Conservation (phyloP, 2,797 vertebrate species). For the Orestias chungarensis region DNA sequence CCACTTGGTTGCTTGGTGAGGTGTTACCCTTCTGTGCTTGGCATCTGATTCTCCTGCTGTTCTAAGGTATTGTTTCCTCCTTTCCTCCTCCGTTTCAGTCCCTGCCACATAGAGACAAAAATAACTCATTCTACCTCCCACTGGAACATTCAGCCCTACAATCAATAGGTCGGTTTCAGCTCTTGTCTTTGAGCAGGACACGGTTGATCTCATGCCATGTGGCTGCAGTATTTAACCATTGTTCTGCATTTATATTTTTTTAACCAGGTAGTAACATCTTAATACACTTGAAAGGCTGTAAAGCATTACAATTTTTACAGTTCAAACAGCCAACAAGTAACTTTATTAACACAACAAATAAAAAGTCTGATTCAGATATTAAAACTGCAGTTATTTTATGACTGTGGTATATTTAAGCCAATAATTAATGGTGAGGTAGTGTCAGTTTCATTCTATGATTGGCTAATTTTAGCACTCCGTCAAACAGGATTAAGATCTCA, state of each 20-base stretch:
- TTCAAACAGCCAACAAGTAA: constrained; percentile 74
- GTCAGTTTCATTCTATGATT: constrained; percentile 36
- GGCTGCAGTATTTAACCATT: constrained; percentile 24
- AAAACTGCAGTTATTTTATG: constrained; percentile 60
- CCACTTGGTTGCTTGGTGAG: constrained; percentile 37
- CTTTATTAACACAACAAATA: too few relatives aligned
- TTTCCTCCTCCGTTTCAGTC: constrained; percentile 35
- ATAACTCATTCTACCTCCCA: constrained; percentile 70
- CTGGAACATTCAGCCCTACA: constrained; percentile 61
- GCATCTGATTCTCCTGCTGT: constrained; percentile 60
- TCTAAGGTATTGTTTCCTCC: constrained; percentile 60
- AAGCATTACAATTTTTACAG: constrained; percentile 67
- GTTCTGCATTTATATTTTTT: constrained; percentile 38
- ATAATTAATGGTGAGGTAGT: constrained; percentile 64
- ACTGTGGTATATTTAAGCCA: constrained; percentile 64
- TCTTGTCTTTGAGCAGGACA: constrained; percentile 38
- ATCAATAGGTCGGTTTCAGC: constrained; percentile 72
- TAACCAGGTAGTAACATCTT: constrained; percentile 39
- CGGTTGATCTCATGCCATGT: constrained; percentile 8
- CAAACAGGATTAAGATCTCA: background rate
- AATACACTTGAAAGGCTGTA: constrained; percentile 46
- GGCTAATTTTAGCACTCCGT: background rate
- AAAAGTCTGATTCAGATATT: constrained; percentile 72
- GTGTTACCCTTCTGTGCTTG: constrained; percentile 44
- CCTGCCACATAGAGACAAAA: constrained; percentile 59